Base-by-base conservation (phyloP, 2,797 vertebrate species). In the Ficedula albicollis region DNA sequence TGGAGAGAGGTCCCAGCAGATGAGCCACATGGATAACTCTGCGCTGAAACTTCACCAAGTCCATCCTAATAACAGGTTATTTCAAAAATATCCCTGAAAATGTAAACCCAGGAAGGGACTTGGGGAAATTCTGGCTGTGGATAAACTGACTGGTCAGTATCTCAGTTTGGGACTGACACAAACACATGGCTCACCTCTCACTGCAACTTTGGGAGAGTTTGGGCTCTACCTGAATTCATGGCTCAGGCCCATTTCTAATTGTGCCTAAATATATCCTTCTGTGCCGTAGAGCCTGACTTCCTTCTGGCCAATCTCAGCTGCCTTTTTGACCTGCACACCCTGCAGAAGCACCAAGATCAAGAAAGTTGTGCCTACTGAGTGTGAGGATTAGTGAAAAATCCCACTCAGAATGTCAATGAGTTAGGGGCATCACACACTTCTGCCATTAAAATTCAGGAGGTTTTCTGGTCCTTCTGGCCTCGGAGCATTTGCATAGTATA, bases 371-470 rank as follows among this genome's bases (percentile, higher is more conserved):
- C 93, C 93, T 89, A 63, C 80, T 44, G 41, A 96, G 76, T 90
- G 88, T 66, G 81, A 86, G 66, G 87, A 72, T 23, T 55, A 90
- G 87, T 90, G 88, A 93, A 91, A 94, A 95, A 89, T 49, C 21
- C 76, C 75, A 55, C 77, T 44, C 63, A 58, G 97, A 96, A 97
- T 95, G 87, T 70, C 91, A 92, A 74, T 93, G 90, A 94, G 48
- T 77, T 56, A 29, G 77, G 82, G 89, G 62, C 72, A 82, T 36
- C n/a, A 70, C 79, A 84, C 30, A 52, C 68, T 87, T 66, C 63
- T 80, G 56, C 67, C 88, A 96, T 96, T 97, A 96, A 96, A 89
- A 97, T 93, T 96, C 96, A 84, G 93, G 36, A 91, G 94, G 82
- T 88, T 87, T 96, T 84, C 34, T 10, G 74, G 94, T 92, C 27